Evolutionary conservation across 2,797 vertebrate species (phyloP), one percentile per base, ranked within the genome.

Genomic region (Oreonectes daqikongensis): DNA sequence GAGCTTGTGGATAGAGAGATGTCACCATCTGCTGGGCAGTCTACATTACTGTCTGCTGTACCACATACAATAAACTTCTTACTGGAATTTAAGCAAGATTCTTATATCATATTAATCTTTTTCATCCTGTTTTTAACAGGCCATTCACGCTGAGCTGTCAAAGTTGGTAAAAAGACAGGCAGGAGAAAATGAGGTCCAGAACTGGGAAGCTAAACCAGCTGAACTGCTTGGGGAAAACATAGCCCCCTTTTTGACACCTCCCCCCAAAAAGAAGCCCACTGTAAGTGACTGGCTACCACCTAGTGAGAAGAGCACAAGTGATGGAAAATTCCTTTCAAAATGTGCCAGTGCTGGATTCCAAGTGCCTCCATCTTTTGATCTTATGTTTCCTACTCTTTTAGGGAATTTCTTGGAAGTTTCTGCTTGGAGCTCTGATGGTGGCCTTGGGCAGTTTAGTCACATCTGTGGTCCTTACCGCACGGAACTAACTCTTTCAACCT

Each of bases 121-220:
- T 8, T 30, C 2, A 9, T 17, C 42, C 20, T 65, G 20, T 79
- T 32, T 61, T 75, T 35, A 18, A 70, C 44, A 96, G 95, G 94
- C 93, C 0, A 94, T 94, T 75, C 93, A 95, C 1, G 79, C 88
- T 0, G 94, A 95, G 84, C 89, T 95, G 60, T 94, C 95, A 1
- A 93, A 93, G 83, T 88, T 96, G 17, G 92, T 92, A 64, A 92
- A 84, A 79, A 91, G 89, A 78, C 92, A 90, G 72, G 87, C 88
- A 4, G 91, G 86, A 40, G 88, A 81, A 52, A 87, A 82, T 38
- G 87, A 91, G 4, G 83, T 78, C 14, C 73, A 83, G 64, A 88
- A 86, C 22, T 86, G 84, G 87, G 88, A 86, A 57, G 9, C 77
- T 9, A 93, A 91, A 85, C 84, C 88, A 24, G 85, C 87, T 1